phyloP scores from a whole-genome alignment of 1,140 invertebrate genomes.

The Triops longicaudatus region DNA sequence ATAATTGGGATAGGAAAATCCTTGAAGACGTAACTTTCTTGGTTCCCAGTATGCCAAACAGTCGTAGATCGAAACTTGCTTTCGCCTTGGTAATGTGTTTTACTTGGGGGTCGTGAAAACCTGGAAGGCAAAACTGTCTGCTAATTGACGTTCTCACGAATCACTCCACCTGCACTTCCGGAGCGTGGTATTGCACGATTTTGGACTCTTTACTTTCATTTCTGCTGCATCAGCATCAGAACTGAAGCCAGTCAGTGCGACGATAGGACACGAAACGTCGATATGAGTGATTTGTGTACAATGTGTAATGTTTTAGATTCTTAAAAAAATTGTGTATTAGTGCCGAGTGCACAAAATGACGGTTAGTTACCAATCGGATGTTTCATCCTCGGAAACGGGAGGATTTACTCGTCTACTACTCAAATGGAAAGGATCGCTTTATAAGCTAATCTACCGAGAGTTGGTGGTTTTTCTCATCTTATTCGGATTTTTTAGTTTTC shows the following conservation, averaged over 20 bases:
- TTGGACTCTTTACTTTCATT: neutral
- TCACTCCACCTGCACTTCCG: neutral
- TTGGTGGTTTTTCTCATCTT: slow-evolving; percentile 51
- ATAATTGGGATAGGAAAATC: neutral
- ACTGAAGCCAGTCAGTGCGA: neutral
- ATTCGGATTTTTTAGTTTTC: slow-evolving; percentile 51
- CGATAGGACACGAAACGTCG: neutral
- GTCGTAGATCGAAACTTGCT: neutral
- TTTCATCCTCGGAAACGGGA: slow-evolving; percentile 57
- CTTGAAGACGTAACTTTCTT: neutral
- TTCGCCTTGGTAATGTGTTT: neutral
- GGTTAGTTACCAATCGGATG: slow-evolving; percentile 64
- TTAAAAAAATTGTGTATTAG: neutral
- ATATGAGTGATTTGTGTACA: neutral
- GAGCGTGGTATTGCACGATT: neutral
- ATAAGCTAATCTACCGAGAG: slow-evolving; percentile 65
- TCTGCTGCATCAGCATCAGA: neutral
- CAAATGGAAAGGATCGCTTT: slow-evolving; percentile 65
- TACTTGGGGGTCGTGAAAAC: neutral
- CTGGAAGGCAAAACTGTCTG: neutral
- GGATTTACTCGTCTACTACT: slow-evolving; percentile 60
- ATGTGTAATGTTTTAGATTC: neutral
- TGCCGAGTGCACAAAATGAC: slow-evolving; percentile 48
- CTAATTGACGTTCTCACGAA: neutral
- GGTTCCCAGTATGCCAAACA: neutral